These are phyloP conservation scores for Zeus faber DNA, from an alignment of 2,113 vertebrate species.

Conservation along the genomic window DNA sequence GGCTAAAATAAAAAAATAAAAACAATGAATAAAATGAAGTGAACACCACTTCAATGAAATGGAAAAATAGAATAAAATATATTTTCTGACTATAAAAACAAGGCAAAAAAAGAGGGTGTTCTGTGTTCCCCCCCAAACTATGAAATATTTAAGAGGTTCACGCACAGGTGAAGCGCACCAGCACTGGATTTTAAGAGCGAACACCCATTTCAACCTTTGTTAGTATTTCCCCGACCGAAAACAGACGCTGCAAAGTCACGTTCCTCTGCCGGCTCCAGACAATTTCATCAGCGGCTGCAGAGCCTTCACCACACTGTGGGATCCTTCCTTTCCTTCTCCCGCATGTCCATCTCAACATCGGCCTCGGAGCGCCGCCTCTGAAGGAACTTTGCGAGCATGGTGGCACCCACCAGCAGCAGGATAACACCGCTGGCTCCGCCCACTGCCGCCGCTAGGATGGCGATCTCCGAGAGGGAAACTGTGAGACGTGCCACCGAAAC, in stretches of 20 bases:
- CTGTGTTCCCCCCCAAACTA: too few species aligned
- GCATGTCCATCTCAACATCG: constrained; percentile 64
- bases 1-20: not conserved
- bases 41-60: too few species aligned
- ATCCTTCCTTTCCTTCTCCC: constrained; percentile 48
- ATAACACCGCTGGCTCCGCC: constrained; percentile 72
- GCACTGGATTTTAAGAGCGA: too few species aligned
- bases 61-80: too few species aligned
- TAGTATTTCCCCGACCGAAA: too few species aligned
- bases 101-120: too few species aligned
- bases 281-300: constrained; percentile 22
- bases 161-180: too few species aligned
- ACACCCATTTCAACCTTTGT: too few species aligned
- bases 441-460: constrained; percentile 77
- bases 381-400: not conserved
- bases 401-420: not conserved
- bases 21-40: not conserved
- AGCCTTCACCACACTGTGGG: constrained; percentile 73
- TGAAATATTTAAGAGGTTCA: too few species aligned
- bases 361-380: constrained; percentile 77
- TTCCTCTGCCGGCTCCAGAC: constrained; percentile 28
- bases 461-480: constrained; percentile 85
- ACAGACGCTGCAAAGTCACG: too few species aligned
- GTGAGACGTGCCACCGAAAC: not conserved
- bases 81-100: too few species aligned